Base-by-base conservation (phyloP, 23 tunicate genomes). In the Styela clava region DNA sequence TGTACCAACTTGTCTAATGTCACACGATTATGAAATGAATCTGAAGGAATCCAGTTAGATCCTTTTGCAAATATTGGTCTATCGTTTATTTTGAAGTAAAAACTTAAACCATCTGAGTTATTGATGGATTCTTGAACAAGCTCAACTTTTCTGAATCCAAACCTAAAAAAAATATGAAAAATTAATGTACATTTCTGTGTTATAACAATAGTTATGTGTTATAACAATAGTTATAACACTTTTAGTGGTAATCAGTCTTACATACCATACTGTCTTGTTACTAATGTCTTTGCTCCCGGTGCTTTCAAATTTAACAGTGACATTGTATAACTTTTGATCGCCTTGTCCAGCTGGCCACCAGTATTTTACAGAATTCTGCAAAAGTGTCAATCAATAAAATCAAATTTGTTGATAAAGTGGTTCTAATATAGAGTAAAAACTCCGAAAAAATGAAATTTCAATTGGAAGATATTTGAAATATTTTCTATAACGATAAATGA, bases 301-400 rank as follows among this genome's bases (percentile, higher is more conserved):
- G 1, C 85, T 69, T 2, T 51, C 26, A 74, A 78, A 89, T 32
- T 63, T 3, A 19, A 95, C 78, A 24, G 91, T 52, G 29, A 89
- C 68, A 74, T 89, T 79, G 65, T 95, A 95, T 3, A 95, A 78
- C 33, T 79, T 90, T 70, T 73, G 89, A 16, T 62, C 64, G 19
- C 99, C 99, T 33, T 79, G 82, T 12, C 91, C 99, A 73, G 86
- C 86, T 22, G 99, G 99, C 99, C 99, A 95, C 99, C 99, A 95
- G 63, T 33, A 64, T 69, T 86, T 52, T 31, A 87, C 79, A 3
- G 30, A 31, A 23, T 68, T 37, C 78, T 51, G 52, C 18, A 65
- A 1, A 79, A n/a, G n/a, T n/a, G n/a, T n/a, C n/a, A n/a, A n/a
- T n/a, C n/a, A n/a, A n/a, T n/a, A n/a, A n/a, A n/a, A n/a, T n/a